Base-by-base conservation (phyloP, 2,113 vertebrate species). In the Sardina pilchardus region DNA sequence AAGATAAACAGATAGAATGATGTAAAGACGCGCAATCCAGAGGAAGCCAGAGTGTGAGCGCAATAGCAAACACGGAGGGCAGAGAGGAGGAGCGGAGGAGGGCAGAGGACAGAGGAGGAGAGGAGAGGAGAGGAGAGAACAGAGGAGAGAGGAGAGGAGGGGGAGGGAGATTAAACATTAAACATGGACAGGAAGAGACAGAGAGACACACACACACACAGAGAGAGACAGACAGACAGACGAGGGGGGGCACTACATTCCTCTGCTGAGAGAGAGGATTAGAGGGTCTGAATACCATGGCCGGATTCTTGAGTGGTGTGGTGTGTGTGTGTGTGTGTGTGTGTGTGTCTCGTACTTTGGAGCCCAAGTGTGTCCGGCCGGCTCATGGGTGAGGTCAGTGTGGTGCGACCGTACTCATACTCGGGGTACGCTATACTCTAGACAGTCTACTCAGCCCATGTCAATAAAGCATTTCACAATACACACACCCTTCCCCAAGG, bases 361-460 rank as follows among this genome's bases (percentile, higher is more conserved):
- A 17, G n/a, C 10, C 14, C 12, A 78, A 78, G 71, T 78, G 30
- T 36, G 10, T 17, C 30, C 10, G 12, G 19, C 30, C 14, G 63
- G n/a, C 59, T 4, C 82, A 81, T 82, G 75, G 83, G 82, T 83
- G 63, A 59, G 53, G 81, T 80, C 48, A 83, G 48, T 83, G 43
- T 56, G 44, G 50, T 83, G 67, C 87, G 50, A 84, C 39, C 82
- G 26, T 30, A 26, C 24, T 71, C 26, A 78, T 71, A 30, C 6
- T 71, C 26, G 45, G 30, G 6, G 84, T 78, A 26, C 36, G n/a
- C n/a, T n/a, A 2, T 42, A 39, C 71, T 87, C 86, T 83, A 88
- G 56, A 86, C 83, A 56, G 81, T 19, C 44, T 39, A n/a, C n/a
- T 34, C 26, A 19, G n/a, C n/a, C 71, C 67, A 81, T 81, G 78